Base-by-base conservation (phyloP, 1,140 invertebrate species). In the Philotrypesis tridentata region DNA sequence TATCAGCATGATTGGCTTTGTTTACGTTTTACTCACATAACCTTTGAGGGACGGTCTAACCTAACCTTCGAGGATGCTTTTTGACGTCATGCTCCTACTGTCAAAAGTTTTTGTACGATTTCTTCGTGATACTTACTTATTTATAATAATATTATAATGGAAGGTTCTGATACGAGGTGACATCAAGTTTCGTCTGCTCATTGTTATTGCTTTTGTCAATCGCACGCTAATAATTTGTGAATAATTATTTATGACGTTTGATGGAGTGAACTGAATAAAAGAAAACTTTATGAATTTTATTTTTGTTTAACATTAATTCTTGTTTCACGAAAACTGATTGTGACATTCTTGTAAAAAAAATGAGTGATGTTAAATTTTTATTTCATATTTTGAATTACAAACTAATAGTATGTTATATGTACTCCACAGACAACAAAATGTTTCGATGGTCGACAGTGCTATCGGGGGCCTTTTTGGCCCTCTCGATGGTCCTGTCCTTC, bases 391-490 rank as follows among this genome's bases (percentile, higher is more conserved):
- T n/a, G n/a, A n/a, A n/a, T n/a, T n/a, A n/a, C n/a, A n/a, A n/a
- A n/a, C 31, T 37, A 55, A 74, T 21, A 8, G 29, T 60, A 17
- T 14, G 1, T 21, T 80, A 63, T 61, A 27, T 68, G 48, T 63
- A 61, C 43, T 4, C 70, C 43, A 31, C 88, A 88, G 87, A 87
- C 76, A 68, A 83, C 86, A 87, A 89, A 89, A 92, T 92, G 91
- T 87, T 89, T 89, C 88, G 90, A 91, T 92, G 91, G 90, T 92
- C 90, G 78, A 91, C 89, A 68, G 89, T 91, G 85, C 86, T 92
- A 80, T 91, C 91, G 61, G 91, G 90, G 82, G 89, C 89, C 84
- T 92, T 92, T 87, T 79, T 92, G 84, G 87, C 90, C 86, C 87
- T 92, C 33, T 90, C 90, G 1, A 91, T 91, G 90, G 85, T 90